phyloP scores from a whole-genome alignment of 2,113 vertebrate genomes.

The Corythornis vintsioides region DNA sequence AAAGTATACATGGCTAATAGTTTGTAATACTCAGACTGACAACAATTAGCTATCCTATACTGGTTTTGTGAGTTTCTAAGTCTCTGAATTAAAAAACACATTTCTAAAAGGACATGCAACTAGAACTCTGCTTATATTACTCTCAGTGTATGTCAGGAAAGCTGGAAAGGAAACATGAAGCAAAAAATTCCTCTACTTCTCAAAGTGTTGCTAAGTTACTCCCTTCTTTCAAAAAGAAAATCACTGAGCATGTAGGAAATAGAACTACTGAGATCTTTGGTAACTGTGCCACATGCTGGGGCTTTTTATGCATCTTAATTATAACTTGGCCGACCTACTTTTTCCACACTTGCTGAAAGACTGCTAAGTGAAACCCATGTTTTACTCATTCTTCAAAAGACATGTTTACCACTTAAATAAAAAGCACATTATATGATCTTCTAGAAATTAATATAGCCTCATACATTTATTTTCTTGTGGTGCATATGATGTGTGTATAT shows the following conservation, averaged over 20 bases:
- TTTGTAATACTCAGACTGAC: background rate
- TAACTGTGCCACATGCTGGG: background rate
- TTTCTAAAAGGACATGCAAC: background rate
- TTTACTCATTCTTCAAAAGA: conserved; percentile 17
- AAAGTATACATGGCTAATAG: background rate
- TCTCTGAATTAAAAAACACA: background rate
- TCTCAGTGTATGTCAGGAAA: background rate
- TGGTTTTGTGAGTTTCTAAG: background rate
- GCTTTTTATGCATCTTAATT: conserved; percentile 28
- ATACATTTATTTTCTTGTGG: background rate
- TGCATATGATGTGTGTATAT: background rate
- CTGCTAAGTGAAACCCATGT: background rate
- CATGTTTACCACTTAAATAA: background rate
- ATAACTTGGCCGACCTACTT: conserved; percentile 3
- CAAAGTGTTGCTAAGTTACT: conserved; percentile 63
- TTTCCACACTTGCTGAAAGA: background rate
- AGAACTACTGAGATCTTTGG: conserved; percentile 22
- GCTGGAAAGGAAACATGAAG: conserved; percentile 8
- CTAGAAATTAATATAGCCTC: background rate
- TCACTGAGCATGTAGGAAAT: conserved; percentile 34
- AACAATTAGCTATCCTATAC: background rate
- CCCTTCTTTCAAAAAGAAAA: conserved; percentile 38
- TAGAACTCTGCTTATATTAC: background rate
- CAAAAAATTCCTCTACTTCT: conserved; percentile 37
- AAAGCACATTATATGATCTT: background rate